These are phyloP conservation scores for Acanthoscelides obtectus DNA, from an alignment of 2,888 invertebrate species.

Conservation along the genomic window DNA sequence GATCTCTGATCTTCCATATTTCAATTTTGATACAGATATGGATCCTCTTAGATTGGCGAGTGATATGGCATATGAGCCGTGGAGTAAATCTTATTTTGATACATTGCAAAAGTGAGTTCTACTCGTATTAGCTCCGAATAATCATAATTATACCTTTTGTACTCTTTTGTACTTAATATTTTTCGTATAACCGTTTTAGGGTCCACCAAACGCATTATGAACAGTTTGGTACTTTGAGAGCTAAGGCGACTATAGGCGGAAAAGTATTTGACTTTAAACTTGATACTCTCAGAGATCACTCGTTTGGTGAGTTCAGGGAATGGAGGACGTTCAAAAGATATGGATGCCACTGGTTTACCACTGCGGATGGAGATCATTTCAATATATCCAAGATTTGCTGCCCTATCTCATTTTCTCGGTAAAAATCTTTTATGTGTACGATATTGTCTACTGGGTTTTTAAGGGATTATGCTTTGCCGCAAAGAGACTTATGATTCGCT, in stretches of 20 bases:
- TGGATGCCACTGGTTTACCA: constrained; percentile 62
- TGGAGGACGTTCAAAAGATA: constrained; percentile 68
- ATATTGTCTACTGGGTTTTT: too few species aligned
- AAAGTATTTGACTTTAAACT: constrained; percentile 50
- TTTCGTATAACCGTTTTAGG: constrained; percentile 43
- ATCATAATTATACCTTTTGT: too few species aligned
- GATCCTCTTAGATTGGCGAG: constrained; percentile 57
- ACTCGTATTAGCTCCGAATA: not conserved
- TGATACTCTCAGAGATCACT: constrained; percentile 65
- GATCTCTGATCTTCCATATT: constrained; percentile 57
- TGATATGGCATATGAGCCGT: constrained; percentile 63
- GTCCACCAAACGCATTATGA: constrained; percentile 73
- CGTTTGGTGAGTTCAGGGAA: constrained; percentile 58
- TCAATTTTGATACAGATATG: constrained; percentile 66
- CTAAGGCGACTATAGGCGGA: constrained; percentile 54
- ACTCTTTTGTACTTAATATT: not conserved
- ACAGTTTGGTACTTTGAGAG: constrained; percentile 62
- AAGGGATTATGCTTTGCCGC: too few species aligned
- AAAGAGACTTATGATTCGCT: too few species aligned
- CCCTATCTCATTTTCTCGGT: constrained; percentile 59
- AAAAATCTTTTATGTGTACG: too few species aligned
- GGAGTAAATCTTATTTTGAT: constrained; percentile 63
- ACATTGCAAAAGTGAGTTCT: constrained; percentile 55
- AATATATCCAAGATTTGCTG: constrained; percentile 59
- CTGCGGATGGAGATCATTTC: constrained; percentile 66